Conservation (phyloP, 2,888 invertebrate species). For the Phoenoteleia sp. region DNA sequence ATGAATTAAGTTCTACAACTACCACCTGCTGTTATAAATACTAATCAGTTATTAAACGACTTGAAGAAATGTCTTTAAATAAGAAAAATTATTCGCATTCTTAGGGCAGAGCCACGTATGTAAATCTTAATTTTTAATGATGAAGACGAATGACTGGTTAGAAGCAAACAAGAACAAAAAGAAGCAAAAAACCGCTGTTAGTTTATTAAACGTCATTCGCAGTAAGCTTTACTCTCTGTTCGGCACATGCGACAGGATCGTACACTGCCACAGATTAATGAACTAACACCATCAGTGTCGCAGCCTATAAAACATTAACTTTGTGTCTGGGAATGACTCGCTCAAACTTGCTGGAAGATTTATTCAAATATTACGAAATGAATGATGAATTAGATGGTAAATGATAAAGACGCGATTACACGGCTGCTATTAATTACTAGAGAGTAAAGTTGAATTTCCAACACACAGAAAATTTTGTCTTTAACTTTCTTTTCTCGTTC, state of each 20-base stretch:
- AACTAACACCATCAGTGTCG: slow-evolving; percentile 74
- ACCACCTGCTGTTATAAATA: too few relatives aligned
- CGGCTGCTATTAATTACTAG: slow-evolving; percentile 21
- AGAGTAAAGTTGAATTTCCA: not conserved
- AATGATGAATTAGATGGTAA: slow-evolving; percentile 24
- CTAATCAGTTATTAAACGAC: too few relatives aligned
- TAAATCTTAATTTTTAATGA: not conserved
- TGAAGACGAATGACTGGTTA: slow-evolving; percentile 82
- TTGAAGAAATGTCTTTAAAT: too few relatives aligned
- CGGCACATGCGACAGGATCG: slow-evolving; percentile 77
- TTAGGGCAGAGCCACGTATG: not conserved
- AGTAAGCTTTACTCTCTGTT: slow-evolving; percentile 82
- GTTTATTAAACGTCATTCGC: slow-evolving; percentile 83
- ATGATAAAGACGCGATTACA: slow-evolving; percentile 14
- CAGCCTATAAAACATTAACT: slow-evolving; percentile 59
- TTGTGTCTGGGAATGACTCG: slow-evolving; percentile 29
- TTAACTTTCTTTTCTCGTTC: not conserved
- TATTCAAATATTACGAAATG: slow-evolving; percentile 35
- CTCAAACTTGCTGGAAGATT: slow-evolving; percentile 39
- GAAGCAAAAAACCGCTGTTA: slow-evolving; percentile 79
- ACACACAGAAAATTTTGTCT: slow-evolving; percentile 4
- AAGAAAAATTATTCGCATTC: too few relatives aligned
- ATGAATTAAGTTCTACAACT: too few relatives aligned
- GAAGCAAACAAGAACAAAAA: slow-evolving; percentile 76
- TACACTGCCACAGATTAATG: slow-evolving; percentile 80